phyloP scores from a whole-genome alignment of 2,113 vertebrate species.

The Gadus macrocephalus region DNA sequence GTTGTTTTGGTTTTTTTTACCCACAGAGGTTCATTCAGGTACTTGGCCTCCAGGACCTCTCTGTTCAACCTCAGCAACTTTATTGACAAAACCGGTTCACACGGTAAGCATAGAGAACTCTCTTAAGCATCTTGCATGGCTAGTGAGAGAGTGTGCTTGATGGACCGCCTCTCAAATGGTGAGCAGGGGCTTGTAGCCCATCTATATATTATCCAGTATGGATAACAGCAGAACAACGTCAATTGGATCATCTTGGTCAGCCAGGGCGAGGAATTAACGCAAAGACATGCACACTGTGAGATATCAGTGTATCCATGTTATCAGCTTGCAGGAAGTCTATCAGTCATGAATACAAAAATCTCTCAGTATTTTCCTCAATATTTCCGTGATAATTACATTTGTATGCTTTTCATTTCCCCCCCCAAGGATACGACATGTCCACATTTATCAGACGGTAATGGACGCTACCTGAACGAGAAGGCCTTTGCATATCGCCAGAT shows the following conservation, averaged over 20 bases:
- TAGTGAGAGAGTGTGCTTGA: background rate
- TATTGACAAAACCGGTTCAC: slow-evolving; percentile 98
- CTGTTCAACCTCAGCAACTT: slow-evolving; percentile 99
- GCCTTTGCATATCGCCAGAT: slow-evolving; percentile 98
- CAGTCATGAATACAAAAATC: no score
- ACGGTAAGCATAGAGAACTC: slow-evolving; percentile 75
- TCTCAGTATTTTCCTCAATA: no score
- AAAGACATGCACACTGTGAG: background rate
- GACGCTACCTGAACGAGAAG: slow-evolving; percentile 97
- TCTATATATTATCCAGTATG: no score
- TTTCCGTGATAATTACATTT: no score
- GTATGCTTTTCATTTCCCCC: background rate
- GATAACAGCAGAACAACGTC: background rate
- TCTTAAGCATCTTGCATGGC: background rate
- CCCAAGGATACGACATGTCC: slow-evolving; percentile 91
- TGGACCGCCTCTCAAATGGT: background rate
- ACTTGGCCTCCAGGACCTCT: slow-evolving; percentile 97
- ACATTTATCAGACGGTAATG: slow-evolving; percentile 96
- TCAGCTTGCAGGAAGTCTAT: no score
- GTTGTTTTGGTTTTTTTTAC: slow-evolving; percentile 25
- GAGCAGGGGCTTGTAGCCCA: no score
- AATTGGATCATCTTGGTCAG: background rate
- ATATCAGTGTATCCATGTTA: no score
- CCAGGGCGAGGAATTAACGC: no score
- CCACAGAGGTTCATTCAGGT: slow-evolving; percentile 96